A percentile compares a stretch with the other conserved stretches of the same genome.
Conservation (phyloP, 2,888 invertebrate species). For the Sesamia inferens region DNA sequence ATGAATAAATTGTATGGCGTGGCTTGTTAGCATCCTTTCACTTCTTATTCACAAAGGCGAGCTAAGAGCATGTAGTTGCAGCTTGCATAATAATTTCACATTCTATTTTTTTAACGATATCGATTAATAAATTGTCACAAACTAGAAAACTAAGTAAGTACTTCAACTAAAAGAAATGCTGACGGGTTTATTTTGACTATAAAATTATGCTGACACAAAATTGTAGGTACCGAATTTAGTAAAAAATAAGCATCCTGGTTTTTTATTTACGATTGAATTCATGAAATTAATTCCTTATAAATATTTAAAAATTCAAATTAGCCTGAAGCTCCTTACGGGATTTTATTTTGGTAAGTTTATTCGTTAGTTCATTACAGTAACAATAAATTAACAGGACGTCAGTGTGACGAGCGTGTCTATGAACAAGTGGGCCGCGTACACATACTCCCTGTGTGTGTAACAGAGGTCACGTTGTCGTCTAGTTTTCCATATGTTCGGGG, state of each 20-base stretch:
- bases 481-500: slow-evolving; percentile 78
- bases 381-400: slow-evolving; percentile 56
- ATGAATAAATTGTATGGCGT: slow-evolving; percentile 46
- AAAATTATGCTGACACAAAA: slow-evolving; percentile 51
- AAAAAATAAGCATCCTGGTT: slow-evolving; percentile 53
- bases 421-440: slow-evolving; percentile 40
- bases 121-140: slow-evolving; percentile 23
- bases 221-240: slow-evolving; percentile 40
- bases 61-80: slow-evolving; percentile 36
- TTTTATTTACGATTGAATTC: slow-evolving; percentile 59
- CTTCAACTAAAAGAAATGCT: slow-evolving; percentile 15
- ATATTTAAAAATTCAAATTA: slow-evolving; percentile 66
- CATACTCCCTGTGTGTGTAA: slow-evolving; percentile 32
- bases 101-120: slow-evolving; percentile 28
- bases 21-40: slow-evolving; percentile 40
- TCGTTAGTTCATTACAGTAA: slow-evolving; percentile 60
- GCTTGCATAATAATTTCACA: slow-evolving; percentile 27
- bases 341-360: slow-evolving; percentile 54
- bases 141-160: slow-evolving; percentile 1
- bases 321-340: slow-evolving; percentile 53
- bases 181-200: slow-evolving; percentile 27
- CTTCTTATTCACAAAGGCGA: slow-evolving; percentile 56
- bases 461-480: slow-evolving; percentile 67
- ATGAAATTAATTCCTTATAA: slow-evolving; percentile 64
- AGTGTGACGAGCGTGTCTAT: slow-evolving; percentile 45